phyloP scores from a whole-genome alignment of 1,140 invertebrate genomes.

The Drosophila serrata region DNA sequence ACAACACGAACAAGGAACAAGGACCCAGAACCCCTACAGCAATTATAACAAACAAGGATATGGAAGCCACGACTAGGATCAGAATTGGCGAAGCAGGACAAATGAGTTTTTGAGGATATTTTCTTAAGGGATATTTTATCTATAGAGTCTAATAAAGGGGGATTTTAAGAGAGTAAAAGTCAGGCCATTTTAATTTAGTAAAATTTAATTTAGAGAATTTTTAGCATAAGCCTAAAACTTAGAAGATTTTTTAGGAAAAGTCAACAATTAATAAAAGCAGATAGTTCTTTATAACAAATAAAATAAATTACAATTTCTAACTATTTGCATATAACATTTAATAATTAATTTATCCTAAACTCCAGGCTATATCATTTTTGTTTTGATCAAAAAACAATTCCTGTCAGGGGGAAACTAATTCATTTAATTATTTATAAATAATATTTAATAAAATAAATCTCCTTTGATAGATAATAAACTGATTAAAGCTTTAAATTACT shows the following conservation, averaged over 20 bases:
- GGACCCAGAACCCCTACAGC: constrained; percentile 29
- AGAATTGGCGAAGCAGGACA: constrained; percentile 57
- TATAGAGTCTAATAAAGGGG: no score
- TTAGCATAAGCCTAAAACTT: no score
- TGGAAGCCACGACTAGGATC: constrained; percentile 30
- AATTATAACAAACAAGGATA: constrained; percentile 23
- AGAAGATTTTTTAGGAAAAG: no score
- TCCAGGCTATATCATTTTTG: neutral
- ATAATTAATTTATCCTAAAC: neutral
- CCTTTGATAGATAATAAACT: neutral
- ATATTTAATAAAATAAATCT: neutral
- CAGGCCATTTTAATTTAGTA: neutral
- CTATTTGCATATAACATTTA: no score
- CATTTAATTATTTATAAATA: no score
- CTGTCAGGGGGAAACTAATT: neutral
- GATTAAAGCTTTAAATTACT: constrained; percentile 7
- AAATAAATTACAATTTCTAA: no score
- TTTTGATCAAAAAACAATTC: no score
- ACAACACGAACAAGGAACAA: constrained; percentile 51
- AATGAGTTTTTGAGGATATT: constrained; percentile 25
- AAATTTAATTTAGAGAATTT: neutral
- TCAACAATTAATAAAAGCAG: no score
- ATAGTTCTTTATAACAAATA: neutral
- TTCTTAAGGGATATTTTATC: neutral
- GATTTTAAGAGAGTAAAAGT: neutral